Percentiles rank a stretch among this genome's conserved stretches.
Conservation (phyloP, 1,140 invertebrate species). For the Anthonomus grandis region DNA sequence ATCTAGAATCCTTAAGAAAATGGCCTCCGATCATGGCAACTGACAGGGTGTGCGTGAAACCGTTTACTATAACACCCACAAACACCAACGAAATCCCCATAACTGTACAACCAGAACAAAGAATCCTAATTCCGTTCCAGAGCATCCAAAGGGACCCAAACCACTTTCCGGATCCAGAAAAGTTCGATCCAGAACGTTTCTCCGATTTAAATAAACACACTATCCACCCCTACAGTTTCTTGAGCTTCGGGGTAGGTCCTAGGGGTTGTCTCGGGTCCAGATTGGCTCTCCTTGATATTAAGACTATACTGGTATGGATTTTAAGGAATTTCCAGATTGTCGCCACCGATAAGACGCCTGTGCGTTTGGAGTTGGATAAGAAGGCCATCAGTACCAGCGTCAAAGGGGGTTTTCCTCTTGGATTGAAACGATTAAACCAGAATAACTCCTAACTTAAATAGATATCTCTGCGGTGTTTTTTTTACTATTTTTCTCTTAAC, state of each 20-base stretch:
- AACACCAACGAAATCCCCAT: constrained; percentile 47
- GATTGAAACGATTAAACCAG: constrained; percentile 11
- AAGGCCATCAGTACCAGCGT: constrained; percentile 32
- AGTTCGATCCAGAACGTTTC: constrained; percentile 37
- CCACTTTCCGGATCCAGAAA: constrained; percentile 34
- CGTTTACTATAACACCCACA: constrained; percentile 46
- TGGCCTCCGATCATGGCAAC: constrained; percentile 53
- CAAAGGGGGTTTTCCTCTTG: constrained; percentile 44
- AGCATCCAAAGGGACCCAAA: constrained; percentile 30
- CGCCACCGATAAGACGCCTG: constrained; percentile 33
- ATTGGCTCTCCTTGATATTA: constrained; percentile 42
- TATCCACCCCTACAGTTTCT: constrained; percentile 50
- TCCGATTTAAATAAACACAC: constrained; percentile 34
- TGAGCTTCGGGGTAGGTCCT: constrained; percentile 58
- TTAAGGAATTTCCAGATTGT: constrained; percentile 39
- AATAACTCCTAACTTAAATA: no score
- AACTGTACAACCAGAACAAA: constrained; percentile 39
- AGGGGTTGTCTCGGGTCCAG: constrained; percentile 44
- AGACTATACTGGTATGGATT: constrained; percentile 42
- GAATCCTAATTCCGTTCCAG: constrained; percentile 29
- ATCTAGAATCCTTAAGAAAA: constrained; percentile 56
- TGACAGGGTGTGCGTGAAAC: constrained; percentile 54
- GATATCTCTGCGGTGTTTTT: no score
- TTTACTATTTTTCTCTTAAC: no score
- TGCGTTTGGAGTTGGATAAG: constrained; percentile 36